A percentile compares a stretch with the other conserved stretches of the same genome.
phyloP scores from a whole-genome alignment of 2,113 vertebrate genomes.

The Struthio camelus region DNA sequence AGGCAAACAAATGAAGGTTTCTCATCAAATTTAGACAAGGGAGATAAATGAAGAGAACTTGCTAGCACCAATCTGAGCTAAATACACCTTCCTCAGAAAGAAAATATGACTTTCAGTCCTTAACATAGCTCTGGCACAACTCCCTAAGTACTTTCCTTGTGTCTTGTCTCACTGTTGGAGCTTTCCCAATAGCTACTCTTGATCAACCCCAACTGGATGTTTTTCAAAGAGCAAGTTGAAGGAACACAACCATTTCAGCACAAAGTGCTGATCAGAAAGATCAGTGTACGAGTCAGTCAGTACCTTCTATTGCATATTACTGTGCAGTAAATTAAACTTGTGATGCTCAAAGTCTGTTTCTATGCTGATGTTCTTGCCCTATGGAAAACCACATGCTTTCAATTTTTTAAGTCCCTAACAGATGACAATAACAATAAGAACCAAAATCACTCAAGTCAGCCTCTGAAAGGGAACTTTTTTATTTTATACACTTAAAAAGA shows the following conservation, averaged over 20 bases:
- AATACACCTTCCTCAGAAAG: background rate
- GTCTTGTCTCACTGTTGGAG: background rate
- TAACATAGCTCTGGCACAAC: background rate
- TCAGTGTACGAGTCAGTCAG: background rate
- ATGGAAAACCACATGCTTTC: slow-evolving; percentile 46
- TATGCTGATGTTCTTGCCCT: slow-evolving; percentile 31
- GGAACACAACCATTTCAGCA: background rate
- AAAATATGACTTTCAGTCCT: slow-evolving; percentile 22
- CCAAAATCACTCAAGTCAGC: slow-evolving; percentile 41
- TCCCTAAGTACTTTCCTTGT: background rate
- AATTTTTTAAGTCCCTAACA: background rate
- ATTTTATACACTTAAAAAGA: slow-evolving; percentile 46
- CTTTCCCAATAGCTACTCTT: background rate
- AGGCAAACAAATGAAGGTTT: background rate
- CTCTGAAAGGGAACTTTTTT: slow-evolving; percentile 51
- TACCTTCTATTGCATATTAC: background rate
- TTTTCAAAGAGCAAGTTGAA: background rate
- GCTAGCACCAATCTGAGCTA: background rate
- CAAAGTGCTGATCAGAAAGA: slow-evolving; percentile 43
- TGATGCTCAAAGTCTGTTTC: slow-evolving; percentile 18
- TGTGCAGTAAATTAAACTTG: slow-evolving; percentile 38
- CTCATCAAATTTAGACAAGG: background rate
- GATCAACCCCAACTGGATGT: background rate
- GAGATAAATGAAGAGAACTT: background rate
- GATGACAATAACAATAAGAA: slow-evolving; percentile 60